Base-by-base conservation (phyloP, 1,140 invertebrate species). In the Rhizoglyphus robini region DNA sequence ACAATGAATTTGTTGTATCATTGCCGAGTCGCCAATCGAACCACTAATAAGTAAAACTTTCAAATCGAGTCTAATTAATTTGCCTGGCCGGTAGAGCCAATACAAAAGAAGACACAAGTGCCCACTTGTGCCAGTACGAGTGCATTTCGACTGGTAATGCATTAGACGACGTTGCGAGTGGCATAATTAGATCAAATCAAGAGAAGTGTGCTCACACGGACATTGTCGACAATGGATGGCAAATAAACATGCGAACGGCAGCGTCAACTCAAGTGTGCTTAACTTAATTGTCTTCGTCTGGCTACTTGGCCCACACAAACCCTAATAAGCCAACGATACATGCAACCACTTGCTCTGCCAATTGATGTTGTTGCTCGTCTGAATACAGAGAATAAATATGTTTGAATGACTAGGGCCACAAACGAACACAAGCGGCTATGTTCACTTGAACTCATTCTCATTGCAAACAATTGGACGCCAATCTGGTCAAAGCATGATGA, bases 111-210 rank as follows among this genome's bases (percentile, higher is more conserved):
- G 41, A 46, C 41, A 15, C 41, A 15, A 46, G 41, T 46, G 41
- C 15, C 41, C 41, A 46, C n/a, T n/a, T n/a, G n/a, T n/a, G n/a
- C n/a, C n/a, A n/a, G n/a, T n/a, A n/a, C 8, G 36, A 41, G 36
- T 41, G 8, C 36, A 41, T 41, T 8, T 41, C 18, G 36, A 8
- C 8, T 41, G 8, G 36, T 11, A 41, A 18, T 18, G 8, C 36
- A 41, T 41, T 41, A 18, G 36, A 41, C 51, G 20, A 32, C 23
- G 51, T 20, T 54, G 20, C 20, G 31, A 54, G 51, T 54, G 8
- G 23, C 51, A 54, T 54, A 54, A 54, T 54, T 54, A 54, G 51
- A 54, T 54, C 51, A 54, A 54, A 54, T 54, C 51, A 54, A 25
- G 31, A 54, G 23, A 5, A 11, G 20, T 54, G 31, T 54, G 51